phyloP scores from a whole-genome alignment of 2,888 invertebrate species.

The Philonicus albiceps region DNA sequence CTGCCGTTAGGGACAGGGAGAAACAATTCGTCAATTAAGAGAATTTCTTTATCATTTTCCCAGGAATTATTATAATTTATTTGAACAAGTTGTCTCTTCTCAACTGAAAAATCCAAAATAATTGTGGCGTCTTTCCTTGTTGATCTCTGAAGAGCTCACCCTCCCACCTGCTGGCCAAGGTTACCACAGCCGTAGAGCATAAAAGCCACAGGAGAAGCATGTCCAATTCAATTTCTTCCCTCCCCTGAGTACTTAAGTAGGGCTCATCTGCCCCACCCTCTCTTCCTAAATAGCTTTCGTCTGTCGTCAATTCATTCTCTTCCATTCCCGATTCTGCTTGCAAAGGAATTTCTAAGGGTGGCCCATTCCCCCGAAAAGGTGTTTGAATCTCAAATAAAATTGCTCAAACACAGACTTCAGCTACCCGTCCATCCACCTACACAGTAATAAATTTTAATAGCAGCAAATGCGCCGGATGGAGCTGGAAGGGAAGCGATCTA shows the following conservation, averaged over 20 bases:
- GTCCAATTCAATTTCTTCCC: conserved; percentile 2
- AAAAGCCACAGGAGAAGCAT: conserved; percentile 7
- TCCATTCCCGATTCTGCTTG: not conserved
- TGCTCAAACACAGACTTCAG: not conserved
- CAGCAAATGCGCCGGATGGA: not conserved
- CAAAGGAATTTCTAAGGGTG: not conserved
- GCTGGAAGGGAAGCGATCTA: not conserved
- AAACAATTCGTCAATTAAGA: not conserved
- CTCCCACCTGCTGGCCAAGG: not conserved
- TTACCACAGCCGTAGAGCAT: not conserved
- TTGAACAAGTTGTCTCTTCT: not conserved
- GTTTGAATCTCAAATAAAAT: not conserved
- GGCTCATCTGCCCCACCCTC: not conserved
- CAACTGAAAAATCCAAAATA: conserved; percentile 12
- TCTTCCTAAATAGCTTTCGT: not conserved
- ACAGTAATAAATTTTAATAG: not conserved
- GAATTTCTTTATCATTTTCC: conserved; percentile 8
- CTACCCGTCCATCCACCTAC: not conserved
- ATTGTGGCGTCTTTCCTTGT: not conserved
- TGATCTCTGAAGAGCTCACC: not conserved
- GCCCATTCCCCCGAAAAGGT: not conserved
- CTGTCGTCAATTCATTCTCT: conserved; percentile 1
- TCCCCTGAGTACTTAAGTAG: not conserved
- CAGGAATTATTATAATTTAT: not conserved
- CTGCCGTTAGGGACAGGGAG: not conserved